These are phyloP conservation scores for Nomada ruficornis DNA, from an alignment of 2,888 invertebrate genomes.

Conservation along the genomic window DNA sequence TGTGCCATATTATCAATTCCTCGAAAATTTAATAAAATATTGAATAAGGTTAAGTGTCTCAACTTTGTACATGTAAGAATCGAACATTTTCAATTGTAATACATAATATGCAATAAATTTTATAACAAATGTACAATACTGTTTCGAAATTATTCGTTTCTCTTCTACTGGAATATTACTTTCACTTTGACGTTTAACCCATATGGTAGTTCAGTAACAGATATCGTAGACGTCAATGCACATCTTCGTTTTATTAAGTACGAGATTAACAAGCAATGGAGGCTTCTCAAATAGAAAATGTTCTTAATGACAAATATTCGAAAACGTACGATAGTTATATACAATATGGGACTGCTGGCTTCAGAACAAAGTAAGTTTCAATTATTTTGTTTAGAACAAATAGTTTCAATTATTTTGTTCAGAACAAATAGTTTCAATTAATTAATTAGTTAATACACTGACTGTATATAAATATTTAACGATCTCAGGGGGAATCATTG, in stretches of 20 bases:
- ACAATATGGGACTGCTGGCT: conserved; percentile 94
- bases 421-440: conserved; percentile 85
- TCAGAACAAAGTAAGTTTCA: conserved; percentile 90
- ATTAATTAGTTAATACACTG: conserved; percentile 5
- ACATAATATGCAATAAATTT: background rate
- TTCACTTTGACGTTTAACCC: conserved; percentile 32
- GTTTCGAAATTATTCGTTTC: background rate
- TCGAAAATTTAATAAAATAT: background rate
- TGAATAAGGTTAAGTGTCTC: conserved; percentile 11
- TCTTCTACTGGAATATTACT: conserved; percentile 9
- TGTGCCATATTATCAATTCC: background rate
- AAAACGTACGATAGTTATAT: conserved; percentile 88
- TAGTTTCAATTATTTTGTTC: conserved; percentile 83
- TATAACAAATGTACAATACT: too few species aligned
- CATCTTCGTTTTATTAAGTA: background rate
- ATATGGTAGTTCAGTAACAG: conserved; percentile 24
- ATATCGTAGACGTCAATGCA: background rate
- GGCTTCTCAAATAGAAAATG: conserved; percentile 51
- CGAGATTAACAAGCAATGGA: conserved; percentile 36
- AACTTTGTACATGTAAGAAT: too few species aligned
- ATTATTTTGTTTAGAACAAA: conserved; percentile 19
- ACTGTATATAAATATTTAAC: background rate
- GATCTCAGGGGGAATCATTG: too few species aligned
- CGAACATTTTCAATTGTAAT: background rate
- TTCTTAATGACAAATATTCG: conserved; percentile 91